A percentile compares a stretch with the other conserved stretches of the same genome.
Conservation (phyloP, 1,140 invertebrate species). For the Piezodorus guildinii region DNA sequence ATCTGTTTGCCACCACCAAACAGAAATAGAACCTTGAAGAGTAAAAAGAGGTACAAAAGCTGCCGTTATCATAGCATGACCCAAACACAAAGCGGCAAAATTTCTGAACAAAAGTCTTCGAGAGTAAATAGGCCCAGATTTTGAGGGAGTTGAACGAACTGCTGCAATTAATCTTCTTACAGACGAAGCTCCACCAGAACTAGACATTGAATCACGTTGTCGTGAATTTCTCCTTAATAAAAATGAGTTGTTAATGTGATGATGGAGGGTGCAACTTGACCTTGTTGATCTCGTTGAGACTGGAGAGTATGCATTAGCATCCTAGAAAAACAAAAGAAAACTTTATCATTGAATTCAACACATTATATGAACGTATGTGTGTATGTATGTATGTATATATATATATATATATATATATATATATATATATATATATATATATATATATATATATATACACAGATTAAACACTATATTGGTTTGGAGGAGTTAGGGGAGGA, state of each 20-base stretch:
- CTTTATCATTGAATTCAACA: too few species aligned
- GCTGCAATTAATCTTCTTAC: constrained; percentile 51
- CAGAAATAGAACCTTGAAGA: constrained; percentile 36
- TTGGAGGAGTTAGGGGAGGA: too few species aligned
- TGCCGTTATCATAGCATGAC: constrained; percentile 46
- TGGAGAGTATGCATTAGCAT: constrained; percentile 47
- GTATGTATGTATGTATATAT: too few species aligned
- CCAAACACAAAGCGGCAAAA: constrained; percentile 43
- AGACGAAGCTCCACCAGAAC: constrained; percentile 53
- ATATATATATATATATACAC: too few species aligned
- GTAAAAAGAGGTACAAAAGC: constrained; percentile 50
- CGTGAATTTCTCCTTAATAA: constrained; percentile 32
- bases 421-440: too few species aligned
- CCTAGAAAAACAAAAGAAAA: constrained; percentile 30
- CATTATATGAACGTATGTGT: too few species aligned
- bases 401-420: too few species aligned
- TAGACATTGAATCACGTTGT: constrained; percentile 49
- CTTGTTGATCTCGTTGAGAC: constrained; percentile 42
- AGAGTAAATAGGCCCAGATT: constrained; percentile 35
- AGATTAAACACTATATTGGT: too few species aligned
- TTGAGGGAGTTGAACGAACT: constrained; percentile 33
- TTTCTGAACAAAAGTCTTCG: constrained; percentile 37
- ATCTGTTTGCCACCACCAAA: constrained; percentile 31
- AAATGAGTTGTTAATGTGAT: constrained; percentile 33
- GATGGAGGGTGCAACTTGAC: constrained; percentile 35